phyloP scores from a whole-genome alignment of 2,113 vertebrate genomes.

The Ctenomys sociabilis region DNA sequence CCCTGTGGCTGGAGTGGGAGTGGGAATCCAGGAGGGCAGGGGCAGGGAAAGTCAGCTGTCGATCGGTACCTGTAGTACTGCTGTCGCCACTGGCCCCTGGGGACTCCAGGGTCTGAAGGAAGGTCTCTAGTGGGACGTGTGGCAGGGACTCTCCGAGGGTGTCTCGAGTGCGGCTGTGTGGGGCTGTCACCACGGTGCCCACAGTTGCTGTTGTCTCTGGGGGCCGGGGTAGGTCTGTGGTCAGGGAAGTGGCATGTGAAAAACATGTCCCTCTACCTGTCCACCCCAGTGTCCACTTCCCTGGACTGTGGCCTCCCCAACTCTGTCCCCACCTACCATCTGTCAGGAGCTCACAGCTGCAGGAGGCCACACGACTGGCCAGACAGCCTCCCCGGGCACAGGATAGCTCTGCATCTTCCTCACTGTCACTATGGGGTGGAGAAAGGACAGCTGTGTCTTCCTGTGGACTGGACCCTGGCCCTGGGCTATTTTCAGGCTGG shows the following conservation, averaged over 20 bases:
- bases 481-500: neutral
- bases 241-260: neutral
- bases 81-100: conserved; percentile 78
- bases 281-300: neutral
- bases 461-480: rapidly evolving
- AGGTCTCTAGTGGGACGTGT: conserved; percentile 94
- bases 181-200: conserved; percentile 71
- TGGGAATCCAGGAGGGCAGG: neutral
- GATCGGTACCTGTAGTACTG: conserved; percentile 54
- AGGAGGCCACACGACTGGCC: conserved; percentile 91
- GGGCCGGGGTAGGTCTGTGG: conserved; percentile 80
- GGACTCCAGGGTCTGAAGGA: conserved; percentile 93
- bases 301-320: neutral
- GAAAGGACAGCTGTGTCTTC: neutral
- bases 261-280: neutral
- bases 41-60: neutral
- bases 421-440: conserved; percentile 91
- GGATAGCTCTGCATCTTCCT: conserved; percentile 95
- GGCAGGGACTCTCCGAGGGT: conserved; percentile 89
- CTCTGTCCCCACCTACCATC: conserved; percentile 88
- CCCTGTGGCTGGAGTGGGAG: neutral
- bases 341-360: conserved; percentile 95
- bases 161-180: conserved; percentile 89
- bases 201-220: conserved; percentile 75
- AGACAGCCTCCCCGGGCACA: conserved; percentile 90